Percentiles rank a stretch among this genome's conserved stretches.
Evolutionary conservation across 2,888 invertebrate genomes (phyloP).

Genomic region (Leucoptera coffeella): DNA sequence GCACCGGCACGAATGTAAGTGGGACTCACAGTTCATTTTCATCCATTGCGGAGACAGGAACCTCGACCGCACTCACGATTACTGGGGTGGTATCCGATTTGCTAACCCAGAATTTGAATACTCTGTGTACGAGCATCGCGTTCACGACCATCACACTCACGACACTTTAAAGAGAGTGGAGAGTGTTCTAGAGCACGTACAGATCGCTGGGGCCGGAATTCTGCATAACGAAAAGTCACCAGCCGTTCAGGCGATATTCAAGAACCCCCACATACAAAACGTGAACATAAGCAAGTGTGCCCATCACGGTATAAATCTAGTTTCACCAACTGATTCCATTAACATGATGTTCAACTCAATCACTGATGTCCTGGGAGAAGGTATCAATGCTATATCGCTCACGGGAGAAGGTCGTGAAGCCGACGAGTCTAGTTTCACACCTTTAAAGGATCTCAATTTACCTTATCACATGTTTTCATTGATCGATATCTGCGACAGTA

Average conservation of each 20-base stretch:
- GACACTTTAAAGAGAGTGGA: constrained; percentile 61
- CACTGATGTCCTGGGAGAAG: constrained; percentile 80
- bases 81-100: constrained; percentile 97
- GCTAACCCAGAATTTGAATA: constrained; percentile 87
- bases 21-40: constrained; percentile 89
- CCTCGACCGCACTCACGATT: constrained; percentile 58
- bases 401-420: constrained; percentile 90
- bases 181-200: constrained; percentile 73
- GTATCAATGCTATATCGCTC: constrained; percentile 81
- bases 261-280: constrained; percentile 74
- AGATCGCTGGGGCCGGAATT: constrained; percentile 89
- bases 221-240: constrained; percentile 93
- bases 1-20: constrained; percentile 77
- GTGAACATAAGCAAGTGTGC: constrained; percentile 82
- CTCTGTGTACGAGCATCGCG: constrained; percentile 70
- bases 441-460: constrained; percentile 71
- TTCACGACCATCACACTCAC: constrained; percentile 77
- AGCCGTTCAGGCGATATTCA: constrained; percentile 84
- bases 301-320: constrained; percentile 85
- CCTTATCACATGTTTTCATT: constrained; percentile 91
- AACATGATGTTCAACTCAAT: constrained; percentile 71
- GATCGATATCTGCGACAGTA: constrained; percentile 93
- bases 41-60: constrained; percentile 80
- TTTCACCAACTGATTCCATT: constrained; percentile 80
- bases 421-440: constrained; percentile 82